Evolutionary conservation across 2,113 vertebrate genomes (phyloP).

Genomic region (Speoplatyrhinus poulsoni): DNA sequence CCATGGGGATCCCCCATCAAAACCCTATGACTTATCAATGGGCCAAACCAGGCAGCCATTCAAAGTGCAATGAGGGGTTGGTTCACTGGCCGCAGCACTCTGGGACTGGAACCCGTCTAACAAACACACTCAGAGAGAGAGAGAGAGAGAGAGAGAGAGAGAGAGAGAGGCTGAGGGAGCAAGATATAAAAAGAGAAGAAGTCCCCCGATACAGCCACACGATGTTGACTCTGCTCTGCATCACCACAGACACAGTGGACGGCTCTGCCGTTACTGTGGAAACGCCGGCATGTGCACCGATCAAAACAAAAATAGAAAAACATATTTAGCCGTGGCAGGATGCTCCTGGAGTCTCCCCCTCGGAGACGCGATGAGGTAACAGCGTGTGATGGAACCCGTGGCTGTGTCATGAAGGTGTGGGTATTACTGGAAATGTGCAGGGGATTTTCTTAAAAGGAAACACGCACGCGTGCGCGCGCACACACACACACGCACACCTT

Average conservation of each 20-base stretch:
- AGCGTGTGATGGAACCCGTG: slow-evolving; percentile 60
- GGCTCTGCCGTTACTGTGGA: slow-evolving; percentile 42
- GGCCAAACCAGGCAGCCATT: slow-evolving; percentile 62
- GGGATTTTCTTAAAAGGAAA: slow-evolving; percentile 34
- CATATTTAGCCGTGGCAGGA: slow-evolving; percentile 49
- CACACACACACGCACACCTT: slow-evolving; percentile 1
- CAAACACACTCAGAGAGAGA: slow-evolving; percentile 31
- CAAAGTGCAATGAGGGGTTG: slow-evolving; percentile 61
- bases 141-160: slow-evolving; percentile 26
- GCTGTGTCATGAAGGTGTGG: slow-evolving; percentile 68
- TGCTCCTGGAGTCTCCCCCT: slow-evolving; percentile 40
- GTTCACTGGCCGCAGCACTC: slow-evolving; percentile 58
- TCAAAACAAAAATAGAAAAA: slow-evolving; percentile 58
- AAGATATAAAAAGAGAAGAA: not conserved
- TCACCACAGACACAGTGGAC: slow-evolving; percentile 45
- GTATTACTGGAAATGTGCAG: slow-evolving; percentile 57
- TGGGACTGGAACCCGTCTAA: slow-evolving; percentile 63
- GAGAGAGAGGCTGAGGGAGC: not conserved
- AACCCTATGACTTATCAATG: slow-evolving; percentile 69
- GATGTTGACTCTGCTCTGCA: slow-evolving; percentile 36
- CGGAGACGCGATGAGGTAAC: slow-evolving; percentile 56
- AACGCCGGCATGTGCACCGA: slow-evolving; percentile 35
- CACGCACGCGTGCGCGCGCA: not conserved
- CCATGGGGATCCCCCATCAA: slow-evolving; percentile 56
- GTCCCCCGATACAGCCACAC: slow-evolving; percentile 30